Evolutionary conservation across 2,113 vertebrate species (phyloP).

Genomic region (Leptosomus discolor): DNA sequence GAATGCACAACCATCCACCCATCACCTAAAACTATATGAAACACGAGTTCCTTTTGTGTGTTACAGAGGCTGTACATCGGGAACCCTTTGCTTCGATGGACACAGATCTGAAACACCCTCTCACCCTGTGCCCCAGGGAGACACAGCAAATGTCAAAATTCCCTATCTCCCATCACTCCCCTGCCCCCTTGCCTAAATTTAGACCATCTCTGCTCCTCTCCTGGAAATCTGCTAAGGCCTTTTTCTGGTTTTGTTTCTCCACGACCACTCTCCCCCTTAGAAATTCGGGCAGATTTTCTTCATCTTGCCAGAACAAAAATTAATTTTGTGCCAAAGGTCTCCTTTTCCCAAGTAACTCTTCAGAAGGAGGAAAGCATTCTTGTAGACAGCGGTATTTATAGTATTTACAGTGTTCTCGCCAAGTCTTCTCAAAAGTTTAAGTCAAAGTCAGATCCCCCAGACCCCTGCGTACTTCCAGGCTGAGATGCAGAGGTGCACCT

Average conservation of each 20-base stretch:
- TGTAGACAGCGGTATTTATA: background rate
- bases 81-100: background rate
- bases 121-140: background rate
- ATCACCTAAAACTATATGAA: background rate
- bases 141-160: background rate
- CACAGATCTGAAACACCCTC: background rate
- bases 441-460: background rate
- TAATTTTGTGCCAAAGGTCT: background rate
- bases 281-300: background rate
- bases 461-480: background rate
- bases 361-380: background rate
- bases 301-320: background rate
- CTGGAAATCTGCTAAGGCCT: background rate
- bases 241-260: background rate
- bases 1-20: fast-evolving
- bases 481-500: background rate
- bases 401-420: background rate
- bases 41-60: background rate
- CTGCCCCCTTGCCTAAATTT: background rate
- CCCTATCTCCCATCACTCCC: background rate
- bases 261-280: fast-evolving
- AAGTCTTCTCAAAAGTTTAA: background rate
- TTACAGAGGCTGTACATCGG: background rate
- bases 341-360: background rate
- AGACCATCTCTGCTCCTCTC: background rate